Evolutionary conservation across 2,113 vertebrate genomes (phyloP).

Genomic region (Pica pica): DNA sequence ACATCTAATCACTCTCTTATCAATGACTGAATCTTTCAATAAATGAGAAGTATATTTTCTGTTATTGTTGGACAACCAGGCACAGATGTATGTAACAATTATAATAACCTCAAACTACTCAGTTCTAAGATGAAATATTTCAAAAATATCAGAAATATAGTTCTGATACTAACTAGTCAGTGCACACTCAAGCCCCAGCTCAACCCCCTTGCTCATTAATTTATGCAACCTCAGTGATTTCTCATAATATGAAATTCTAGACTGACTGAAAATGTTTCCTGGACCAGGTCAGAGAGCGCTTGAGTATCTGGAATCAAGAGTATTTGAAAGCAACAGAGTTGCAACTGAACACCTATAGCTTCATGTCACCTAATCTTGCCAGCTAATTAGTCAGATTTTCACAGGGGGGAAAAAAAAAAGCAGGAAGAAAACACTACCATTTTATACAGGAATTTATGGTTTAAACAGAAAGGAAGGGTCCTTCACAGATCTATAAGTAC

Average conservation of each 20-base stretch:
- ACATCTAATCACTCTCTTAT: background rate
- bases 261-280: background rate
- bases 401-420: background rate
- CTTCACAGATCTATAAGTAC: background rate
- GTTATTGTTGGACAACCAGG: background rate
- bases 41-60: background rate
- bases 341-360: background rate
- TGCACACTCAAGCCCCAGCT: background rate
- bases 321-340: background rate
- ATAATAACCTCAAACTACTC: background rate
- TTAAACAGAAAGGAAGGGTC: background rate
- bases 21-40: background rate
- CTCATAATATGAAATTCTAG: background rate
- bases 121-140: background rate
- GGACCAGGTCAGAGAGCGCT: background rate
- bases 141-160: background rate
- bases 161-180: background rate
- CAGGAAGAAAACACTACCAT: background rate
- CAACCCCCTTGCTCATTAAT: background rate
- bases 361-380: background rate
- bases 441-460: background rate
- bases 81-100: background rate
- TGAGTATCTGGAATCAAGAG: background rate
- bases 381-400: background rate
- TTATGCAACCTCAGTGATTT: background rate